Base-by-base conservation (phyloP, 1,140 invertebrate species). In the Bombus waltoni region DNA sequence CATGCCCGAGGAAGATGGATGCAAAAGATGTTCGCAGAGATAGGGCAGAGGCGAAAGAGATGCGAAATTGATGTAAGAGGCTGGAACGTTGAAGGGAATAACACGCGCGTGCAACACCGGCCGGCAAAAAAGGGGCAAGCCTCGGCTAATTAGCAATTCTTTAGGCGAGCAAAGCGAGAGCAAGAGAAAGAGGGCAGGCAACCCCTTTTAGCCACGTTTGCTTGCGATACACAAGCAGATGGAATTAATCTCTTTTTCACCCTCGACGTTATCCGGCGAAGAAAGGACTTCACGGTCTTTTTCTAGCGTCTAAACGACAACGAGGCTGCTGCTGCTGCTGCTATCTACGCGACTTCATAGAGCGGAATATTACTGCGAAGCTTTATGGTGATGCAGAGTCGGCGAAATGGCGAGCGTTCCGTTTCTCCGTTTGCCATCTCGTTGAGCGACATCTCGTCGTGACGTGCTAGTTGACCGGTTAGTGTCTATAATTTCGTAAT, bases 221-320 rank as follows among this genome's bases (percentile, higher is more conserved):
- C 89, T 87, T 88, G 89, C 81, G 90, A 92, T 90, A 90, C 86
- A 88, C 91, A 90, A 87, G 82, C 80, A 90, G 82, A 80, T 88
- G 89, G 86, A 89, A 91, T 92, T 92, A 90, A 91, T 92, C 87
- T 87, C 84, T 85, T 82, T 89, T 92, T 92, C 90, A 89, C 82
- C 44, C 73, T 73, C 71, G 59, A 66, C 40, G 76, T 72, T 82
- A 78, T 53, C 57, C 68, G 32, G 35, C 80, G 73, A 65, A 82
- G 71, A 85, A 90, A 85, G 84, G 73, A 40, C 66, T 59, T 44
- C 44, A 10, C 75, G 74, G 83, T 28, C 47, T 44, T 38, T 42
- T 59, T 28, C 53, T 79, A 28, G 32, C 32, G 18, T 35, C 59
- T 35, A 11, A 40, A 73, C 78, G 42, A 74, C 18, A 18, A 25